Base-by-base conservation (phyloP, 1,140 invertebrate genomes). In the Mamestra configurata region DNA sequence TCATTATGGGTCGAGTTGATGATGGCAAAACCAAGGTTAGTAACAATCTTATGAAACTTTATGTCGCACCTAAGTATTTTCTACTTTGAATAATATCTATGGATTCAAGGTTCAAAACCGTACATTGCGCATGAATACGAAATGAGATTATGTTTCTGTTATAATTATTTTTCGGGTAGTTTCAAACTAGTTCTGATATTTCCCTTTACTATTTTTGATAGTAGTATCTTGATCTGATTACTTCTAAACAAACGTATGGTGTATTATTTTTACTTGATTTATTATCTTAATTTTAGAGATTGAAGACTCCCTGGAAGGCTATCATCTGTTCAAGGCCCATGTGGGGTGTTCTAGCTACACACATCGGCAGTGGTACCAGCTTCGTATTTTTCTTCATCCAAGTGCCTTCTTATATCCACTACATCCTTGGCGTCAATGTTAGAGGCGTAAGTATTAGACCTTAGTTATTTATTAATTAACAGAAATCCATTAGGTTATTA, bases 351-450 rank as follows among this genome's bases (percentile, higher is more conserved):
- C 95, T 98, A 64, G 89, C 97, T 0, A 96, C 96, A 0, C 98
- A 99, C 87, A 97, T 97, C 85, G 97, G 97, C 0, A 97, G 98
- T 89, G 98, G 97, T 80, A 98, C 98, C 97, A 97, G 97, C 0
- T 98, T 98, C 86, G 98, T 98, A 93, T 99, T 98, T 40, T 95
- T 99, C 68, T 95, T 99, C 15, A 98, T 98, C 0, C 97, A 98
- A 94, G 97, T 99, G 43, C 99, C 99, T 0, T 97, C 97, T 1
- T 99, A 98, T 86, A 97, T 99, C 95, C 97, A 97, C 55, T 96
- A 97, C 35, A 97, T 99, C 0, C 95, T 99, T 0, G 94, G 97
- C 78, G 97, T 97, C 84, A 95, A 99, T 78, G 97, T 99, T 22
- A 96, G 97, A 93, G 92, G 96, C 43, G 88, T 92, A 83, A 93